These are phyloP conservation scores for Chauna torquata DNA, from an alignment of 2,113 vertebrate genomes.

Conservation along the genomic window DNA sequence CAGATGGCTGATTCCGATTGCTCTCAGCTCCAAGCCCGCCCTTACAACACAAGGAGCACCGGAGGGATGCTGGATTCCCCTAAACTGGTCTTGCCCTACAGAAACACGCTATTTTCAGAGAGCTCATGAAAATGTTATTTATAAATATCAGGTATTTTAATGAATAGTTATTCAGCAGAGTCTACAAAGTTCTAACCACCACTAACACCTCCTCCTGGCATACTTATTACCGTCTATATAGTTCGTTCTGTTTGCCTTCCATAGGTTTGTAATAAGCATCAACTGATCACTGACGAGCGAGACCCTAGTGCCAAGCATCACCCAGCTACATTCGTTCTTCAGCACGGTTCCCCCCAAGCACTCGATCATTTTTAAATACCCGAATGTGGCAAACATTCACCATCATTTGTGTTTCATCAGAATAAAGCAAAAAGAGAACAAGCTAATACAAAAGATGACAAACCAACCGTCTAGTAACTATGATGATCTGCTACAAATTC, in stretches of 20 bases:
- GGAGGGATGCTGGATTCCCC: neutral
- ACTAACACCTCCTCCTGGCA: neutral
- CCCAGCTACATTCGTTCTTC: neutral
- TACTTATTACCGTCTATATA: accelerated
- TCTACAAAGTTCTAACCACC: neutral
- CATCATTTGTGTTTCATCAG: neutral
- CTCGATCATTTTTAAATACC: neutral
- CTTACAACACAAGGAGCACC: neutral
- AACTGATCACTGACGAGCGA: neutral
- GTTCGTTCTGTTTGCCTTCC: neutral
- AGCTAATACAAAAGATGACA: neutral
- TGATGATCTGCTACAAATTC: neutral
- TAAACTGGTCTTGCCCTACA: neutral
- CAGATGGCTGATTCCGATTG: accelerated
- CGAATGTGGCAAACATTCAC: neutral
- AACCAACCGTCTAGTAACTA: neutral
- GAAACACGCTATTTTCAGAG: neutral
- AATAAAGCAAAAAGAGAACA: neutral
- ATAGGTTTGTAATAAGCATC: neutral
- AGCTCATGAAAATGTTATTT: neutral
- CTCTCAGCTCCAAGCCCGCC: neutral
- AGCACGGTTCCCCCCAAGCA: neutral
- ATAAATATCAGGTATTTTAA: neutral
- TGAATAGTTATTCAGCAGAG: neutral
- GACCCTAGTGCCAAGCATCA: neutral